These are phyloP conservation scores for Piscicola geometra DNA, from an alignment of 2,888 invertebrate species.

Conservation along the genomic window DNA sequence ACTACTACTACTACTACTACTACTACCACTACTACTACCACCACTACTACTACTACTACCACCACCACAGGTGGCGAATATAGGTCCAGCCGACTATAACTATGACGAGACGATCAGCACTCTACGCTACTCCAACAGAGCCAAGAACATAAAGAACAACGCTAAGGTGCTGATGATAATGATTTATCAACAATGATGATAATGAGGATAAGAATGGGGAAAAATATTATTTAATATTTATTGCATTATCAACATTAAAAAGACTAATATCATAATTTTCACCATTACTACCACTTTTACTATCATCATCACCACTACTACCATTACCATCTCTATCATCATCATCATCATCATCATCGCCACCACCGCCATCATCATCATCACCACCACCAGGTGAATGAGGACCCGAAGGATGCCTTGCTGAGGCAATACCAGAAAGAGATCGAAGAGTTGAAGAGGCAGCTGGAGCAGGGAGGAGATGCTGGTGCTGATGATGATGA, in stretches of 20 bases:
- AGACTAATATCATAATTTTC: too few relatives aligned
- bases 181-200: not conserved
- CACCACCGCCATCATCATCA: too few relatives aligned
- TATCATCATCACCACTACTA: too few relatives aligned
- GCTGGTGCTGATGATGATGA: too few relatives aligned
- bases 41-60: not conserved
- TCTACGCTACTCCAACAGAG: constrained; percentile 89
- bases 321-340: too few relatives aligned
- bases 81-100: constrained; percentile 92
- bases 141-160: constrained; percentile 93
- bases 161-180: constrained; percentile 61
- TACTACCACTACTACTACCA: constrained; percentile 7
- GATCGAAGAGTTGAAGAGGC: constrained; percentile 82
- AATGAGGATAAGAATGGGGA: not conserved
- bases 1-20: constrained; percentile 25
- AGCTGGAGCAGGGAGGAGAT: constrained; percentile 68
- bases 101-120: constrained; percentile 96
- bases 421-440: constrained; percentile 92
- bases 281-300: too few relatives aligned
- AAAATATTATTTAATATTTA: too few relatives aligned
- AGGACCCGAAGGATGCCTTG: constrained; percentile 93
- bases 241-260: too few relatives aligned
- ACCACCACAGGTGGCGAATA: constrained; percentile 76
- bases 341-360: too few relatives aligned
- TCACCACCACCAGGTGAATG: constrained; percentile 71